A percentile compares a stretch with the other conserved stretches of the same genome.
Conservation (phyloP, 2,888 invertebrate species). For the Dilophus febrilis region DNA sequence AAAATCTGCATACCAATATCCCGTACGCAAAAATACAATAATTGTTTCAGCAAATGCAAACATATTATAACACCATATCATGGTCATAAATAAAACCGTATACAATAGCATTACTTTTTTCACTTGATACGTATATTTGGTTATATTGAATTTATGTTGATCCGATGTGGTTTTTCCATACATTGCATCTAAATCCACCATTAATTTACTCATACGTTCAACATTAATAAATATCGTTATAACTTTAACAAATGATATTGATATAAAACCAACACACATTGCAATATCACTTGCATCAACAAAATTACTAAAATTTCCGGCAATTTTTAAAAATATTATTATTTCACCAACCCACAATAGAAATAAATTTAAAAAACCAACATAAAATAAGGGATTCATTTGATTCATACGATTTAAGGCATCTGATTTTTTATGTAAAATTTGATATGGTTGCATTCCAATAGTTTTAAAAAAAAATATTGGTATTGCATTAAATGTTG, state of each 20-base stretch:
- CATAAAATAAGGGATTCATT: neutral
- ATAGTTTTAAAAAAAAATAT: neutral
- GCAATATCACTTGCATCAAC: neutral
- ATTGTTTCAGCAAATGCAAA: neutral
- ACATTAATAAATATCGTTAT: neutral
- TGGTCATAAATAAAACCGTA: neutral
- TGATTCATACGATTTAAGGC: neutral
- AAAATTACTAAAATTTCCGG: neutral
- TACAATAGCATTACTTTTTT: neutral
- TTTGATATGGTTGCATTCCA: neutral
- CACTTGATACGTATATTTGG: neutral
- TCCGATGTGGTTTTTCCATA: neutral
- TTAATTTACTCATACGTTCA: neutral
- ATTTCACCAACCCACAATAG: neutral
- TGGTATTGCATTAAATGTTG: neutral
- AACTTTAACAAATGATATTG: neutral
- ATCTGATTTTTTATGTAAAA: neutral
- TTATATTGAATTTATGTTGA: neutral
- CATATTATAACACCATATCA: slow-evolving; percentile 1
- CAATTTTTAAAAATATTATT: neutral
- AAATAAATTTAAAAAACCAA: neutral
- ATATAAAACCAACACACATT: slow-evolving; percentile 1
- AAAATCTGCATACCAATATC: neutral
- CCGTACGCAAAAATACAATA: neutral
- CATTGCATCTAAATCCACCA: neutral